Base-by-base conservation (phyloP, 1,140 invertebrate genomes). In the Hypsibius dujardini region DNA sequence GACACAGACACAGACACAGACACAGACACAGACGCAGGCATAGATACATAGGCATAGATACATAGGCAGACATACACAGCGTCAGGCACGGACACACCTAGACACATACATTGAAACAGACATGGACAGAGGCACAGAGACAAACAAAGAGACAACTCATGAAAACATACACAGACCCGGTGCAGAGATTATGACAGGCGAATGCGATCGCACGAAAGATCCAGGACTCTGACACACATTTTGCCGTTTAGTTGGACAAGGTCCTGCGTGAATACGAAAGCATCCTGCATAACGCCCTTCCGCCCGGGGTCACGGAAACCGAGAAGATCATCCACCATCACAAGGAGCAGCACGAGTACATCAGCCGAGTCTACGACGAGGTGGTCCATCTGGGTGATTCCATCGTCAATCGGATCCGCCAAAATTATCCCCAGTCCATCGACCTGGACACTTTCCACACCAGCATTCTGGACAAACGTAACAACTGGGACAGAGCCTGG, bases 401-500 rank as follows among this genome's bases (percentile, higher is more conserved):
- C 62, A 67, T 67, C 7, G 42, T 67, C 62, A 67, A 67, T 42
- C 7, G 62, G 7, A 67, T 67, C 62, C 62, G 62, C 3, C 62
- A 67, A 67, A 67, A 7, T 14, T 42, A 67, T 42, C 62, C 62
- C 3, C 62, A 67, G 62, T 14, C 7, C 62, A 42, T 67, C 3
- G 42, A 67, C 42, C 62, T 67, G 7, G 62, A 67, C 62, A 67
- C 62, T 42, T 67, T 67, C 62, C 62, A 67, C 7, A 14, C 7
- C 3, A 67, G 62, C 42, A 42, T 67, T 42, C 7, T 3, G 42
- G 62, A 67, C 62, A 67, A 67, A 42, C 7, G 42, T 3, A 42
- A 76, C 72, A 76, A 77, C 28, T 87, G 86, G 81, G 83, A 88
- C 75, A 79, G 80, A 50, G 80, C 83, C 46, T 86, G 83, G 81